Conservation (phyloP, 2,888 invertebrate genomes). For the Hoplodrina ambigua region DNA sequence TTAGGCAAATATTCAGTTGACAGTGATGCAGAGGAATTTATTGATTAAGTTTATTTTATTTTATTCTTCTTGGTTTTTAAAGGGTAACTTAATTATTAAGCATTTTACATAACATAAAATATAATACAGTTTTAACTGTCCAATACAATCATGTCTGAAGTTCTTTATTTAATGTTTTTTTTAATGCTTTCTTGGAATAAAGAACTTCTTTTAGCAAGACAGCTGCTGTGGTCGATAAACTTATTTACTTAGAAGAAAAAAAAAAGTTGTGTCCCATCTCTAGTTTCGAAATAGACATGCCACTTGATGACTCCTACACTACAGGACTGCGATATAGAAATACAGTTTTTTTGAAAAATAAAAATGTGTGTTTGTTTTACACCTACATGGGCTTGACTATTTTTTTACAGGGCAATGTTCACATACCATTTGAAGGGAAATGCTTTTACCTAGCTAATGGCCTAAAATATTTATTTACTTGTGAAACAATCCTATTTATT, state of each 20-base stretch:
- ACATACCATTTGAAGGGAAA: too few species aligned
- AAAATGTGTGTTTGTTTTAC: background rate
- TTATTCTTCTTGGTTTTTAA: too few species aligned
- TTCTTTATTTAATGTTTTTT: too few species aligned
- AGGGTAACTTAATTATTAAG: too few species aligned
- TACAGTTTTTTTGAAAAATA: slow-evolving; percentile 26
- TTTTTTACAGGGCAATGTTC: background rate
- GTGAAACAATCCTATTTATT: background rate
- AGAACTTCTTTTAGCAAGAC: background rate
- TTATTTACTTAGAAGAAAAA: background rate
- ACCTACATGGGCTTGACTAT: background rate
- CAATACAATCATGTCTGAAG: too few species aligned
- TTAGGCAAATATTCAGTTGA: too few species aligned
- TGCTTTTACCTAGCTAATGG: background rate
- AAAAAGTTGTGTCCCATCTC: slow-evolving; percentile 67
- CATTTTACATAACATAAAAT: too few species aligned
- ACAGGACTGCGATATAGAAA: slow-evolving; percentile 36
- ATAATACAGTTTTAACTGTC: too few species aligned
- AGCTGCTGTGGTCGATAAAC: background rate
- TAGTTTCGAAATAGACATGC: slow-evolving; percentile 83
- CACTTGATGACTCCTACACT: slow-evolving; percentile 85
- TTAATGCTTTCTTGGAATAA: background rate
- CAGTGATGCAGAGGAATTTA: too few species aligned
- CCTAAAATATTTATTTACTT: background rate
- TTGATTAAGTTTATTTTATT: too few species aligned